These are phyloP conservation scores for Pseudorhombus dupliciocellatus DNA, from an alignment of 2,113 vertebrate species.

Conservation along the genomic window DNA sequence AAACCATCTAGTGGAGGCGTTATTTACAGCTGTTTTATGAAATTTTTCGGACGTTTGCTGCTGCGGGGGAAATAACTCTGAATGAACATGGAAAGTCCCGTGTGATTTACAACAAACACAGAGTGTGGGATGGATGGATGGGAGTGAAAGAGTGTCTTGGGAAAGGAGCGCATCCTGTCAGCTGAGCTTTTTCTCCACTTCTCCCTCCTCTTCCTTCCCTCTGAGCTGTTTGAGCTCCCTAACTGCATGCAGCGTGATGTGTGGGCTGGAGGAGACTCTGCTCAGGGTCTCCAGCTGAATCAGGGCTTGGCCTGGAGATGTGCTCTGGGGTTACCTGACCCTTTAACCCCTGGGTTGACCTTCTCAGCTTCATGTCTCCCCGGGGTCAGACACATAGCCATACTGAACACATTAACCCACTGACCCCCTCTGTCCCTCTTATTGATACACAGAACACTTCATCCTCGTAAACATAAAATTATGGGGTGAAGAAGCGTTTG, in stretches of 20 bases:
- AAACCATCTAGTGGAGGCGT: constrained; percentile 20
- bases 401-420: constrained; percentile 75
- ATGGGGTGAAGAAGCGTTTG: background rate
- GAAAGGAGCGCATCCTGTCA: constrained; percentile 71
- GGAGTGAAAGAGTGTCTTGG: constrained; percentile 45
- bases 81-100: constrained; percentile 1
- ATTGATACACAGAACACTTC: constrained; percentile 47
- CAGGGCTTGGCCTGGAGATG: constrained; percentile 48
- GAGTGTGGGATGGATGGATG: constrained; percentile 38
- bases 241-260: constrained; percentile 48
- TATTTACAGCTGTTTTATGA: constrained; percentile 23
- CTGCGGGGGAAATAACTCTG: constrained; percentile 6
- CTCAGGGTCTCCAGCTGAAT: constrained; percentile 69
- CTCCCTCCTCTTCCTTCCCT: constrained; percentile 23
- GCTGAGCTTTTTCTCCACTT: constrained; percentile 52
- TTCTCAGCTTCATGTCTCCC: constrained; percentile 69
- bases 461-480: constrained; percentile 7
- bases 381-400: constrained; percentile 59
- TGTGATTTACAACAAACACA: constrained; percentile 47
- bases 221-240: constrained; percentile 59
- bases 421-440: constrained; percentile 49
- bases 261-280: constrained; percentile 55
- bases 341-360: constrained; percentile 58
- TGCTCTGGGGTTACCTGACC: constrained; percentile 62
- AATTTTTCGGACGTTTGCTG: constrained; percentile 24